Base-by-base conservation (phyloP, 2,888 invertebrate genomes). In the Napeogenes sylphis region DNA sequence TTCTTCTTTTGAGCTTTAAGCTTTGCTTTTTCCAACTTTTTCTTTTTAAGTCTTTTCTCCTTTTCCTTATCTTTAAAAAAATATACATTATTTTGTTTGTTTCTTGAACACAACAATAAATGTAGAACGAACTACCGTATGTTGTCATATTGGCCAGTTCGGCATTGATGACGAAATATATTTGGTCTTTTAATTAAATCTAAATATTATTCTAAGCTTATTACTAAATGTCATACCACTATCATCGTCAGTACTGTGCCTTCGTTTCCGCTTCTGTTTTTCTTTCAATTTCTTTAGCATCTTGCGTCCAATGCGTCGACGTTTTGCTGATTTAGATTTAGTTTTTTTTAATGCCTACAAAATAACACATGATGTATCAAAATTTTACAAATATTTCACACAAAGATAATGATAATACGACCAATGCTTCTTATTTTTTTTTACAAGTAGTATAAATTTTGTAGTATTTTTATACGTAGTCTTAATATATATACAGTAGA, bases 241-340 rank as follows among this genome's bases (percentile, higher is more conserved):
- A 32, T 80, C 74, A 45, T 73, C 66, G 6, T 77, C 75, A 4
- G 51, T 30, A n/a, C 51, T 51, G 4, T 30, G 51, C 8, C 30
- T 51, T 30, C 51, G 21, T 30, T 51, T 51, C 4, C 83, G 85
- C 71, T 80, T 87, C 54, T 81, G 77, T 59, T 84, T 86, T 4
- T 83, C 80, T 71, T 85, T 87, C 32, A 85, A 70, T 65, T 85
- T 87, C 70, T 84, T 86, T 46, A 84, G 68, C 57, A 81, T 71
- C 58, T 82, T 85, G 67, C 84, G 84, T 62, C 77, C 82, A 6
- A 83, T 67, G 0, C 79, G 76, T 0, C 77, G 76, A 2, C 79
- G 78, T 58, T 85, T 86, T 0, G 75, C 72, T 4, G 75, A 68
- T 59, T 87, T 88, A 0, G 74, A 68, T 69, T 85, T 86, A 0